A percentile compares a stretch with the other conserved stretches of the same genome.
Conservation (phyloP, 2,113 vertebrate species). For the Megaceryle torquata region DNA sequence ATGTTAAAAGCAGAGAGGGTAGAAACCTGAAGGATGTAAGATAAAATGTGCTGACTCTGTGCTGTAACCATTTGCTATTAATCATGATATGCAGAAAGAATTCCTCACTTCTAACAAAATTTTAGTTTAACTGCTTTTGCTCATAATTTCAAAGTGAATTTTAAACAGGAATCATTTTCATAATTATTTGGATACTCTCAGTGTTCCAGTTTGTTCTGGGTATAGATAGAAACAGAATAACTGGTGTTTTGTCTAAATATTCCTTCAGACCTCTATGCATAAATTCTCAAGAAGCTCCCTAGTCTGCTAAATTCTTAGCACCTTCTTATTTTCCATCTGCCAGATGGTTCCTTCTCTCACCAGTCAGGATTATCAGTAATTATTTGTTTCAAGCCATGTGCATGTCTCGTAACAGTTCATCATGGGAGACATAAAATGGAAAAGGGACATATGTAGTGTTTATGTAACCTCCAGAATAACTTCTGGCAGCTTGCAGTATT, state of each 20-base stretch:
- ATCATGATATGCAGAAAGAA: background rate
- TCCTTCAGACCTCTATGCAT: background rate
- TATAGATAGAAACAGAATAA: background rate
- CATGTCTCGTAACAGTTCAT: conserved; percentile 21
- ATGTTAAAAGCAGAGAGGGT: background rate
- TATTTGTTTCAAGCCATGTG: conserved; percentile 27
- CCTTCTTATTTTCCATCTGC: conserved; percentile 27
- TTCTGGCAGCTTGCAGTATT: background rate
- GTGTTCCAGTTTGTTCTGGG: background rate
- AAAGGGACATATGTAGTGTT: conserved; percentile 16
- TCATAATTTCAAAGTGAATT: background rate
- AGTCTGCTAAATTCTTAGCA: conserved; percentile 25
- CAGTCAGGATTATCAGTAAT: conserved; percentile 48
- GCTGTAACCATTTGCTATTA: background rate
- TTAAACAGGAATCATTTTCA: background rate
- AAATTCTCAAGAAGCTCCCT: background rate
- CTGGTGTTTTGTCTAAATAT: conserved; percentile 37
- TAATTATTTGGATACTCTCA: background rate
- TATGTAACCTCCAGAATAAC: background rate
- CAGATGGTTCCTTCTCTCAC: conserved; percentile 53
- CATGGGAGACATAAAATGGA: conserved; percentile 5
- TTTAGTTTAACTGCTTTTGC: background rate
- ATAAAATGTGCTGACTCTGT: background rate
- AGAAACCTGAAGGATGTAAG: background rate
- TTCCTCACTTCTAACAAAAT: background rate